Conservation (phyloP, 1,140 invertebrate species). For the Drosophila prosaltans region DNA sequence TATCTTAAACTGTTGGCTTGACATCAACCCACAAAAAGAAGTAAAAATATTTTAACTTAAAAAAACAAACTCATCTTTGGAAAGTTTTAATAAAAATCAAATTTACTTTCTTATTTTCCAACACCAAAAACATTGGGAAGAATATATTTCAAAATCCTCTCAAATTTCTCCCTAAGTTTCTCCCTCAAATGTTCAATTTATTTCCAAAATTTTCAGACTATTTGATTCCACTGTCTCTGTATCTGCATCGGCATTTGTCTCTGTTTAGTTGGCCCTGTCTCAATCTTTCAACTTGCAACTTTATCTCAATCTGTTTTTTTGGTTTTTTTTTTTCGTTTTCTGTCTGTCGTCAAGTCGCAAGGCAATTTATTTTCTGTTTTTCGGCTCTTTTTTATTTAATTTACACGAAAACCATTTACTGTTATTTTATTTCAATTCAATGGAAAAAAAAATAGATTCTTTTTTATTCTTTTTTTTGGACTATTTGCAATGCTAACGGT, state of each 20-base stretch:
- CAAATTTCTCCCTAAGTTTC: no score
- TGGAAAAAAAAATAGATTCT: constrained; percentile 1
- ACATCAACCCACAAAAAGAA: no score
- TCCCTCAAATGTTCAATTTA: no score
- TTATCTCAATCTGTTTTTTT: constrained; percentile 23
- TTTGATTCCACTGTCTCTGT: constrained; percentile 19
- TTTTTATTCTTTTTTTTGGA: constrained; percentile 8
- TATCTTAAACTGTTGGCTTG: no score
- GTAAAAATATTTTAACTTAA: no score
- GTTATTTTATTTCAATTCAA: constrained; percentile 44
- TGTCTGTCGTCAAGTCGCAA: constrained; percentile 51
- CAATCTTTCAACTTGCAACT: constrained; percentile 38
- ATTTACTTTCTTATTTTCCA: no score
- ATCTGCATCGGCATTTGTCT: constrained; percentile 25
- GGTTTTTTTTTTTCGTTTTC: constrained; percentile 22
- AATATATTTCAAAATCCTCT: no score
- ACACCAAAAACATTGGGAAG: no score
- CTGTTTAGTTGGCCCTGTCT: constrained; percentile 12
- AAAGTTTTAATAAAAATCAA: no score
- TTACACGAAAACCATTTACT: constrained; percentile 66
- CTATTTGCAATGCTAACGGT: constrained; percentile 36
- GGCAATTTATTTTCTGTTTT: constrained; percentile 57
- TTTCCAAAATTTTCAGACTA: neutral
- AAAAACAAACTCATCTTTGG: no score
- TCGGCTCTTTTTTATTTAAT: constrained; percentile 67